These are phyloP conservation scores for Meteorus sp. DNA, from an alignment of 1,140 invertebrate genomes.

Conservation along the genomic window DNA sequence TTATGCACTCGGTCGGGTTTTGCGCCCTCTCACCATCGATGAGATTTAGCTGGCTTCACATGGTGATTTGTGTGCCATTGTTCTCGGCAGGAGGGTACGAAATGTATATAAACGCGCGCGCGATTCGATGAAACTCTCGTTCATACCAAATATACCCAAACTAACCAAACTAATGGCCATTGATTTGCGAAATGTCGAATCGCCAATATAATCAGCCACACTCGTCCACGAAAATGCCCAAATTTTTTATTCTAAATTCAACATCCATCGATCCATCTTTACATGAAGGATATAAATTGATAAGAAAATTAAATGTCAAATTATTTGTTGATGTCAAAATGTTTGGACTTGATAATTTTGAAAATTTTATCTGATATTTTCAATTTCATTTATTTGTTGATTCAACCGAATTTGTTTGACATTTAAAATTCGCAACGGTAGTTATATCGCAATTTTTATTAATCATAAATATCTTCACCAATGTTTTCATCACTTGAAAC, in stretches of 20 bases:
- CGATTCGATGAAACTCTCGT: conserved; percentile 1
- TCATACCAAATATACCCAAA: too few species aligned
- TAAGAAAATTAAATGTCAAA: too few species aligned
- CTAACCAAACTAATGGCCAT: conserved; percentile 1
- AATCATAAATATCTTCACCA: too few species aligned
- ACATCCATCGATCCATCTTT: background rate
- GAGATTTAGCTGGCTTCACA: conserved; percentile 41
- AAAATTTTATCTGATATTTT: too few species aligned
- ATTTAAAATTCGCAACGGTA: too few species aligned
- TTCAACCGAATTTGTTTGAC: too few species aligned
- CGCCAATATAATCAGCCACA: background rate
- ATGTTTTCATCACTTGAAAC: too few species aligned
- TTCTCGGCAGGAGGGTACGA: conserved; percentile 29
- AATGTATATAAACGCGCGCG: background rate
- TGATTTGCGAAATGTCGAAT: conserved; percentile 3
- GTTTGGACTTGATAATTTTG: too few species aligned
- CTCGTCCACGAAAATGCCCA: background rate
- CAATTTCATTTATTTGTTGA: too few species aligned
- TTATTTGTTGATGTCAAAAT: too few species aligned
- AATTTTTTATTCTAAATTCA: background rate
- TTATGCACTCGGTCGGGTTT: background rate
- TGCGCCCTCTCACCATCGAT: background rate
- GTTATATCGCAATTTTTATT: too few species aligned
- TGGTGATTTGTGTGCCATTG: conserved; percentile 46
- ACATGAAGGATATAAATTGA: too few species aligned